Evolutionary conservation across 2,797 vertebrate genomes (phyloP), one percentile per base, ranked within the genome.

Genomic region (Rallus crepitans): DNA sequence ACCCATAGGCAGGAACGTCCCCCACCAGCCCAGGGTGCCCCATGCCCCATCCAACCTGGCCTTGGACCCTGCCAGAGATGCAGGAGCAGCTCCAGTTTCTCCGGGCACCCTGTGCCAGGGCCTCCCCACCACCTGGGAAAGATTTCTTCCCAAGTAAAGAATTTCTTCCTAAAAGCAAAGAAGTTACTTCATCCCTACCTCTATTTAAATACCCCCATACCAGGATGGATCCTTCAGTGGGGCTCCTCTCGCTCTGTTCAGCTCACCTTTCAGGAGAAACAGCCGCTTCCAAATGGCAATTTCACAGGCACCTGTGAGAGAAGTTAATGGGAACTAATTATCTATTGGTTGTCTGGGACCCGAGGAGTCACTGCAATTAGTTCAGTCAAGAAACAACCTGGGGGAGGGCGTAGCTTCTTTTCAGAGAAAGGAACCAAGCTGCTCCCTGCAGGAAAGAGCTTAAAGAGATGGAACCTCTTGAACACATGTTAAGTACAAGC

Each of bases 291-390:
- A 94, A 95, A 90, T 70, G 70, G 88, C 86, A 89, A 53, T 76
- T 64, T 89, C 21, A 3, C 7, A 71, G 95, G 70, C 93, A 96
- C 93, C 95, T 95, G 88, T 93, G 96, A 94, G 93, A 91, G 81
- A 92, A 84, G 85, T 85, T 96, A 90, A 96, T 95, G 93, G 81
- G 88, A 95, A 94, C 90, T 96, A 94, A 95, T 97, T 94, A 94
- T 81, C 91, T 89, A 71, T 90, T 95, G 88, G 89, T 70, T 97
- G 90, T 92, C 91, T 96, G 95, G 93, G 85, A 65, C 95, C 91
- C 80, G 91, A 80, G 90, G 73, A 96, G 95, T 90, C 90, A 80
- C 88, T 92, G 93, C 94, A 91, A 87, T 96, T 96, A 94, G 91
- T 89, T 45, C 83, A 95, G 91, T 93, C 53, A 70, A 83, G 94